Evolutionary conservation across 2,888 invertebrate species (phyloP).

Genomic region (Sabellastarte sp.): DNA sequence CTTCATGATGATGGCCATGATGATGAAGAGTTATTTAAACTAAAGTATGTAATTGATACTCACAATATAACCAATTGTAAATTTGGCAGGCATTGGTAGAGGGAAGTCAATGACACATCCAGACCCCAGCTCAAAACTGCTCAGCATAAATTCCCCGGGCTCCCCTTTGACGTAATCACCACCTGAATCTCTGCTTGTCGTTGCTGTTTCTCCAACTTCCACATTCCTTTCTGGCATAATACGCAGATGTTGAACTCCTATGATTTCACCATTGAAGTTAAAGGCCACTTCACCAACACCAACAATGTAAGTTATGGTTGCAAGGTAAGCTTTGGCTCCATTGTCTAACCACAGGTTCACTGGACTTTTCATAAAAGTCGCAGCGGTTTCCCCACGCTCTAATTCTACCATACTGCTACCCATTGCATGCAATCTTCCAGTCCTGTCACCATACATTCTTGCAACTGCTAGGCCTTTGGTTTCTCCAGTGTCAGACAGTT

Average conservation of each 20-base stretch:
- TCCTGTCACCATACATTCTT: constrained; percentile 37
- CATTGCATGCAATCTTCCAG: constrained; percentile 35
- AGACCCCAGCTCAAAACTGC: constrained; percentile 39
- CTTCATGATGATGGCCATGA: background rate
- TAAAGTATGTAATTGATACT: constrained; percentile 12
- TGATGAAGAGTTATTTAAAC: background rate
- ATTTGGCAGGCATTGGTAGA: constrained; percentile 34
- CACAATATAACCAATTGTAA: constrained; percentile 41
- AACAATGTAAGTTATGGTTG: constrained; percentile 38
- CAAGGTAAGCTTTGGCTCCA: constrained; percentile 32
- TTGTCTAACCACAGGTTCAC: constrained; percentile 41
- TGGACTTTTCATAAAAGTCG: constrained; percentile 30
- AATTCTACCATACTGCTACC: constrained; percentile 29
- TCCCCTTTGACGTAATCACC: constrained; percentile 28
- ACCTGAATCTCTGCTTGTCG: constrained; percentile 32
- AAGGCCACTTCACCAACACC: constrained; percentile 41
- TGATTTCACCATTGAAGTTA: constrained; percentile 37
- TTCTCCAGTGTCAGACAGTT: constrained; percentile 25
- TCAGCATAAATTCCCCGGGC: constrained; percentile 37
- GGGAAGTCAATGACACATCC: constrained; percentile 34
- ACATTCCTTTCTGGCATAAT: constrained; percentile 39
- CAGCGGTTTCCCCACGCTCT: constrained; percentile 28
- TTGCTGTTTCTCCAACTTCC: constrained; percentile 32
- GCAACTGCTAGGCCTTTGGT: constrained; percentile 19
- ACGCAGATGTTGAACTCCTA: constrained; percentile 39